A percentile compares a stretch with the other conserved stretches of the same genome.
These are phyloP conservation scores for Argynnis bischoffii DNA, from an alignment of 2,888 invertebrate species.

Conservation along the genomic window DNA sequence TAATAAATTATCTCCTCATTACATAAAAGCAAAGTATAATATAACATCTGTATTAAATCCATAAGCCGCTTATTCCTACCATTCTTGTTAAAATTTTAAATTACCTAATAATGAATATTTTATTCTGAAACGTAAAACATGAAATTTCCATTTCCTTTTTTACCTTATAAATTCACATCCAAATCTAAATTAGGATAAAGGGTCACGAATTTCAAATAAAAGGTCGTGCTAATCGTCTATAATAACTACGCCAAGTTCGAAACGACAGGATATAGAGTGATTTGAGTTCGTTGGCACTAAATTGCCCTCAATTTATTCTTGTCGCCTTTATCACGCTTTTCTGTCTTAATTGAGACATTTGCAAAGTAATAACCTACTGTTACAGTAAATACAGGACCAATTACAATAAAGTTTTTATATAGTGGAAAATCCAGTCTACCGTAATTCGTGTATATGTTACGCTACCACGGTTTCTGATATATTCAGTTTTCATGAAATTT, in stretches of 20 bases:
- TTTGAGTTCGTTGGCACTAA: slow-evolving; percentile 55
- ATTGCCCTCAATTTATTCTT: slow-evolving; percentile 65
- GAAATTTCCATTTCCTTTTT: slow-evolving; percentile 30
- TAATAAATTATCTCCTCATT: no score
- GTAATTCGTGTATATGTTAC: slow-evolving; percentile 12
- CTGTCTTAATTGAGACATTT: slow-evolving; percentile 73
- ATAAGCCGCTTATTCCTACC: slow-evolving; percentile 13
- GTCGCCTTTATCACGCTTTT: slow-evolving; percentile 67
- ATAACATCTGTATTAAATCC: slow-evolving; percentile 5
- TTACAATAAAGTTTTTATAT: slow-evolving; percentile 35
- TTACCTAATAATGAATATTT: slow-evolving; percentile 22
- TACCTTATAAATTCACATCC: slow-evolving; percentile 30
- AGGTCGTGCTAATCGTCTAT: slow-evolving; percentile 43
- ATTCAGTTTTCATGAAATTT: slow-evolving; percentile 42
- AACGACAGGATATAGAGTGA: slow-evolving; percentile 45
- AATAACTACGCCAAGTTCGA: slow-evolving; percentile 40
- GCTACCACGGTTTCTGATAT: slow-evolving; percentile 34
- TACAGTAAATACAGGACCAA: slow-evolving; percentile 45
- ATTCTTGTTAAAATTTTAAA: slow-evolving; percentile 19
- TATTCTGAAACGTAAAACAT: slow-evolving; percentile 22
- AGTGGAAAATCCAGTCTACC: not conserved
- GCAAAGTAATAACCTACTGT: slow-evolving; percentile 61
- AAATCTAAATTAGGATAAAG: slow-evolving; percentile 35
- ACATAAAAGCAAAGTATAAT: no score
- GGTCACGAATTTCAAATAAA: slow-evolving; percentile 41